Conservation (phyloP, 2,888 invertebrate species). For the Protodeltote pygarga region DNA sequence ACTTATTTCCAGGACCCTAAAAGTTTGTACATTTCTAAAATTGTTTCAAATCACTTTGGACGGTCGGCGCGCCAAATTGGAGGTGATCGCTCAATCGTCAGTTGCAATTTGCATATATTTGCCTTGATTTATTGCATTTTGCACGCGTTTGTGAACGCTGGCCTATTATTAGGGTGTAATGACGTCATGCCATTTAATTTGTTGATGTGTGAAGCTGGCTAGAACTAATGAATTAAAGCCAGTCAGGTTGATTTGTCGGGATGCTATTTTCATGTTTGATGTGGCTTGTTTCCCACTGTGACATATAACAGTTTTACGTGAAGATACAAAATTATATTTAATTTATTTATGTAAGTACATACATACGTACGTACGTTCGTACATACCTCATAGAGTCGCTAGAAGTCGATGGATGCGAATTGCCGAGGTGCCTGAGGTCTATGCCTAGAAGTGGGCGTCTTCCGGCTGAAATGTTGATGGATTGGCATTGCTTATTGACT, state of each 20-base stretch:
- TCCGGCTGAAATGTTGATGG: too few relatives aligned
- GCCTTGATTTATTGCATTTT: slow-evolving; percentile 33
- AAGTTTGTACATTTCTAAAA: slow-evolving; percentile 3
- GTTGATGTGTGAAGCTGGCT: slow-evolving; percentile 8
- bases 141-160: slow-evolving; percentile 7
- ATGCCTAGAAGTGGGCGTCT: too few relatives aligned
- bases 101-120: slow-evolving; percentile 37
- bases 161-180: slow-evolving; percentile 14
- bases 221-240: slow-evolving; percentile 12
- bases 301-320: too few relatives aligned
- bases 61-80: slow-evolving; percentile 6
- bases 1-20: neutral
- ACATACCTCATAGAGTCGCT: too few relatives aligned
- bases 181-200: slow-evolving; percentile 21
- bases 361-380: too few relatives aligned
- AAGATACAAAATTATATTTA: too few relatives aligned
- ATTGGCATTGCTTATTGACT: too few relatives aligned
- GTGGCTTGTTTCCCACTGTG: too few relatives aligned
- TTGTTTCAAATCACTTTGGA: slow-evolving; percentile 5
- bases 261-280: slow-evolving; percentile 27
- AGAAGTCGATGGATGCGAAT: too few relatives aligned
- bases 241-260: slow-evolving; percentile 1
- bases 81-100: slow-evolving; percentile 13
- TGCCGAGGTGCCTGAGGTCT: too few relatives aligned
- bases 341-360: too few relatives aligned